Evolutionary conservation across 2,888 invertebrate species (phyloP), one percentile per base, ranked within the genome.

Genomic region (Stictocephala bisonia): DNA sequence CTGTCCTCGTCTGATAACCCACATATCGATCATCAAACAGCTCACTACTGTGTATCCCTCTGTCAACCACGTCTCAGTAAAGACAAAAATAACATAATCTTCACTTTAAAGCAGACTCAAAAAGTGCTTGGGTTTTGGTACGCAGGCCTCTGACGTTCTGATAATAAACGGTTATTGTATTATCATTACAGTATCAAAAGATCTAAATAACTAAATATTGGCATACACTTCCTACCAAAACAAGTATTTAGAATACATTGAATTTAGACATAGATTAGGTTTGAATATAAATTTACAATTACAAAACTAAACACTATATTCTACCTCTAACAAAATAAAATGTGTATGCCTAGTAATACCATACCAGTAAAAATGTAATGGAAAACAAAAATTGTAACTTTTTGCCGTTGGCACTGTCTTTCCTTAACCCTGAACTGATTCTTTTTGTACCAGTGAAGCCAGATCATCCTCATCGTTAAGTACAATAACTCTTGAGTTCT

Each of bases 131-230:
- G 51, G 51, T 20, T 51, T 51, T 51, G 13, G 51, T 51, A 51
- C 51, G 51, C 51, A 51, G 20, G 51, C 51, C 51, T 51, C 51
- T 51, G 4, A 51, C 51, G 24, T 51, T 51, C 20, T 51, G 51
- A 20, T 51, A 22, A 51, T 51, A 51, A 51, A 51, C 24, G 11
- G 13, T 18, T 18, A 51, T 20, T 22, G 18, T 51, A 6, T 51
- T 24, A 51, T 51, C 24, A 13, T 6, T 13, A 51, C 6, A 22
- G 11, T 22, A 6, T 4, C 6, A 51, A 51, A 51, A 44, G n/a
- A n/a, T n/a, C n/a, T n/a, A n/a, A n/a, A n/a, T n/a, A n/a, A n/a
- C n/a, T n/a, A n/a, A n/a, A n/a, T n/a, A n/a, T n/a, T n/a, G n/a
- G n/a, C n/a, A n/a, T n/a, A n/a, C n/a, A n/a, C n/a, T n/a, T n/a